Base-by-base conservation (phyloP, 2,888 invertebrate species). In the Chymomyza amoena region DNA sequence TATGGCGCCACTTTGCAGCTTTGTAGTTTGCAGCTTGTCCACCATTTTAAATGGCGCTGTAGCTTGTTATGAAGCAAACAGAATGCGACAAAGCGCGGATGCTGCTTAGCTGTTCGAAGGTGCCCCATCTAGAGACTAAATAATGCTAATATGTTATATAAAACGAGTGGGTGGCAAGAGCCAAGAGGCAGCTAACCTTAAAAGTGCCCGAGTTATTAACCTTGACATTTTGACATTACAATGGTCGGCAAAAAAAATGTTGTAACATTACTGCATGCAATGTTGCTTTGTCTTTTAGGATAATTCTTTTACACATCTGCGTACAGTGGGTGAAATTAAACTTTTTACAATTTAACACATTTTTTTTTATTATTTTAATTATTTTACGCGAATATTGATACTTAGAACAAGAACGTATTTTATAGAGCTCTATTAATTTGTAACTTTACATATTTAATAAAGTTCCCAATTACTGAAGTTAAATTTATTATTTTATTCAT, bases 51-150 rank as follows among this genome's bases (percentile, higher is more conserved):
- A 89, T 77, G 78, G 72, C 73, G 75, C 78, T 88, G 88, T 88
- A 78, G 80, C 79, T 79, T 75, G 79, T 76, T 88, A 90, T 89
- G 79, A 89, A 90, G 90, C 81, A 73, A 81, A 75, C 89, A 89
- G 89, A 89, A 89, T 81, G 61, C 45, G 69, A 20, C 52, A 66
- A 69, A 68, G 77, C 75, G 18, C 77, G 77, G 80, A 79, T 79
- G 77, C 77, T 79, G 78, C 39, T 32, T 7, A 32, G 7, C 32
- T 32, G 7, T 10, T 28, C 13, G n/a, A 10, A 25, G 6, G 61
- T 9, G 15, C 25, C n/a, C n/a, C n/a, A 59, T 45, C 39, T 10
- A 10, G 39, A 45, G 39, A 45, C 39, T 45, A 45, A 45, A 4
- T 45, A 13, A 45, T 45, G 13, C 4, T 45, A 45, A 45, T 45